These are phyloP conservation scores for Tachina grossa DNA, from an alignment of 2,888 invertebrate species.

Conservation along the genomic window DNA sequence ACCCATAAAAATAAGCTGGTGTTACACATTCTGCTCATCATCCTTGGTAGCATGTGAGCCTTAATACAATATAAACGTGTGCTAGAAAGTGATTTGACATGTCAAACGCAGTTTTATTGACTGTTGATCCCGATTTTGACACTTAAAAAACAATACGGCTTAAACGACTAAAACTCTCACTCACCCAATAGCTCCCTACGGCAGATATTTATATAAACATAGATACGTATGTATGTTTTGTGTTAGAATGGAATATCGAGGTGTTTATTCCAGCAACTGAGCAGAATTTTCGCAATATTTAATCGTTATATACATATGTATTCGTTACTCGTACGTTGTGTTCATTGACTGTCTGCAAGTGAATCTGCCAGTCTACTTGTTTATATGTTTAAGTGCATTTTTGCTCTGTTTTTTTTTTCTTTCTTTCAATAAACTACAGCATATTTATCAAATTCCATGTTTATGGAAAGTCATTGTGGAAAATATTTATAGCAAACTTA, in stretches of 20 bases:
- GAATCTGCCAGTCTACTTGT: conserved; percentile 18
- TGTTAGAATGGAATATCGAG: neutral
- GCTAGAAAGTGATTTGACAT: conserved; percentile 68
- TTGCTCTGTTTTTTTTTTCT: conserved; percentile 12
- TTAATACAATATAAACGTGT: conserved; percentile 40
- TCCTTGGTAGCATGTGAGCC: conserved; percentile 35
- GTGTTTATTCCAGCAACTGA: conserved; percentile 37
- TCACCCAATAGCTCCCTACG: conserved; percentile 10
- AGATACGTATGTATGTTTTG: neutral
- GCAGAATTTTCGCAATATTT: conserved; percentile 57
- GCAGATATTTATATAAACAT: neutral
- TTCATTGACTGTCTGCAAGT: conserved; percentile 5
- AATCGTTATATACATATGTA: conserved; percentile 61
- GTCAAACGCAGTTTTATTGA: conserved; percentile 74
- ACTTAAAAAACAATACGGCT: conserved; percentile 54
- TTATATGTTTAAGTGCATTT: neutral
- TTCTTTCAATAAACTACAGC: conserved; percentile 56
- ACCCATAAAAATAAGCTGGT: conserved; percentile 64
- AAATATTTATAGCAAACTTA: conserved; percentile 35
- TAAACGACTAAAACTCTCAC: conserved; percentile 33
- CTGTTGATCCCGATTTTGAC: conserved; percentile 72
- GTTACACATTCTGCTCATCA: conserved; percentile 57
- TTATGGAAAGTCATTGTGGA: conserved; percentile 59
- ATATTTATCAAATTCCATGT: conserved; percentile 68
- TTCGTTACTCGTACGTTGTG: neutral